A percentile compares a stretch with the other conserved stretches of the same genome.
These are phyloP conservation scores for Amphiduros pacificus DNA, from an alignment of 2,888 invertebrate genomes.

Conservation along the genomic window DNA sequence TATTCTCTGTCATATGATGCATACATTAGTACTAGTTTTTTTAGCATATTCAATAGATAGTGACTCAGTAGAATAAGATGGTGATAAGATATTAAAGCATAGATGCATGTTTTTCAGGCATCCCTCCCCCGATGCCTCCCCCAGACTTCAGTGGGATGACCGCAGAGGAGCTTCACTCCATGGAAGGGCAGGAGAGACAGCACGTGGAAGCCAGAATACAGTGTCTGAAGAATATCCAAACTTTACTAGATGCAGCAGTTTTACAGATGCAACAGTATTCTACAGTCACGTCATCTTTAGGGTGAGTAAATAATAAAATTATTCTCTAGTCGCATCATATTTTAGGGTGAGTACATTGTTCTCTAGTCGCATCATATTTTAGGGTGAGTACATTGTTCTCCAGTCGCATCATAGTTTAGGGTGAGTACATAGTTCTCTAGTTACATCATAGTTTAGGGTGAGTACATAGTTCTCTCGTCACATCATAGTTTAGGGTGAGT, in stretches of 20 bases:
- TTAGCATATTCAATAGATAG: no score
- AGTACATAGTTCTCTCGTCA: no score
- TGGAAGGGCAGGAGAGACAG: slow-evolving; percentile 87
- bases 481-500: no score
- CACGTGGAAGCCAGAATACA: slow-evolving; percentile 90
- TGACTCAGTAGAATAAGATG: background rate
- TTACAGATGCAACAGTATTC: slow-evolving; percentile 90
- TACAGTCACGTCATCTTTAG: slow-evolving; percentile 34
- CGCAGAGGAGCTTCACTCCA: slow-evolving; percentile 78
- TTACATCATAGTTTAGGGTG: no score
- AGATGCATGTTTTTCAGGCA: background rate
- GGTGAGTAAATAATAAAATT: slow-evolving; percentile 1
- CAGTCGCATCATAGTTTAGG: no score
- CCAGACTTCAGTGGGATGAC: slow-evolving; percentile 70
- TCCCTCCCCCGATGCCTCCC: slow-evolving; percentile 47
- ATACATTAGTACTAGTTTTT: no score
- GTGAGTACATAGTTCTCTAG: no score
- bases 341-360: no score
- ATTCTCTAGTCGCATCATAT: no score
- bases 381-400: no score
- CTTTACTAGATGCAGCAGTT: slow-evolving; percentile 90
- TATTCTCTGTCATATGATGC: no score
- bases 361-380: no score
- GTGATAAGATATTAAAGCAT: background rate
- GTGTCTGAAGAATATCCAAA: slow-evolving; percentile 80